phyloP scores from a whole-genome alignment of 2,113 vertebrate genomes.

The Tricholaema leucomelas region DNA sequence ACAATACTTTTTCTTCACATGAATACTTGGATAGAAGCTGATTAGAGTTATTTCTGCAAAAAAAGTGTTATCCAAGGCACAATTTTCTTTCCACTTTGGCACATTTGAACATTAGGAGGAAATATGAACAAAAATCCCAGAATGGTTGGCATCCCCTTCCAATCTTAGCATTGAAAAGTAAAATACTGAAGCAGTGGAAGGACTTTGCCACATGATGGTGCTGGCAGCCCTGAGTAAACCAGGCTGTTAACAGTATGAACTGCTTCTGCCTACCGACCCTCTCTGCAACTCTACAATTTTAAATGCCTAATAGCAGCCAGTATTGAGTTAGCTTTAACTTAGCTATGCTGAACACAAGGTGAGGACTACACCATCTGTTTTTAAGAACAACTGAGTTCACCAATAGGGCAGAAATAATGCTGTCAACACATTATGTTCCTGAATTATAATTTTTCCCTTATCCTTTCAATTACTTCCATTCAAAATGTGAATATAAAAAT shows the following conservation, averaged over 20 bases:
- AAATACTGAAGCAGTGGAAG: background rate
- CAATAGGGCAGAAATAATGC: background rate
- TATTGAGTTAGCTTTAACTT: rapidly evolving
- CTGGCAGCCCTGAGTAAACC: background rate
- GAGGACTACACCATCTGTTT: background rate
- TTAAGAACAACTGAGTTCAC: background rate
- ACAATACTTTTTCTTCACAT: background rate
- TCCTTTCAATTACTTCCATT: background rate
- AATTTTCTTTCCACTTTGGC: background rate
- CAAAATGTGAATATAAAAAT: background rate
- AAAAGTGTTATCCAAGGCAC: background rate
- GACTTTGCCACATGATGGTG: conserved; percentile 30
- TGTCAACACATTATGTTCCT: background rate
- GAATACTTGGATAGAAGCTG: background rate
- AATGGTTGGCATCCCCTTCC: background rate
- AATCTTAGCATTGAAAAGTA: rapidly evolving
- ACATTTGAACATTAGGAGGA: background rate
- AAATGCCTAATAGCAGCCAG: background rate
- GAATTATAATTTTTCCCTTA: background rate
- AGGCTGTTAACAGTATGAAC: too few species aligned
- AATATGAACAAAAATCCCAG: rapidly evolving
- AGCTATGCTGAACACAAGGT: background rate
- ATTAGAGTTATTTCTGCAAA: background rate
- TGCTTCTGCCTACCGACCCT: background rate
- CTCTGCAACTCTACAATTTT: rapidly evolving